Conservation (phyloP, 2,888 invertebrate species). For the Agrotis segetum region DNA sequence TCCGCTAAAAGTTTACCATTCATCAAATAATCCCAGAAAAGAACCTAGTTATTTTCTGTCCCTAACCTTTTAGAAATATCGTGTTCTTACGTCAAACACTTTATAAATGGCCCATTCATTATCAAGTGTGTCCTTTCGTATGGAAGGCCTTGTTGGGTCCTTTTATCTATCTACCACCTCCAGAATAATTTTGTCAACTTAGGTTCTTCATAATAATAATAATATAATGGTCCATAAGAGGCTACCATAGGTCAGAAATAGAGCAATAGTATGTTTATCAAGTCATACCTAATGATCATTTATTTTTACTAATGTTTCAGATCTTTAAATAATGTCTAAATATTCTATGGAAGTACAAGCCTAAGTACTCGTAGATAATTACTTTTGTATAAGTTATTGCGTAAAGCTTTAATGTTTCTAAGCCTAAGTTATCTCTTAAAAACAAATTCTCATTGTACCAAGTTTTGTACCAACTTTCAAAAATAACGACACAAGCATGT, state of each 20-base stretch:
- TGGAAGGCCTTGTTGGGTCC: neutral
- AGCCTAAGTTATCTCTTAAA: neutral
- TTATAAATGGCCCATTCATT: neutral
- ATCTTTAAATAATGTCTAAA: neutral
- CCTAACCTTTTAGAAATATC: too few relatives aligned
- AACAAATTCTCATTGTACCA: constrained; percentile 40
- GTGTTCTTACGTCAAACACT: too few relatives aligned
- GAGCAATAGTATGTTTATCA: neutral
- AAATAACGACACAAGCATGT: constrained; percentile 59
- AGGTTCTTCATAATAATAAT: too few relatives aligned
- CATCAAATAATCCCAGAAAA: neutral
- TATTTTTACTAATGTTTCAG: too few relatives aligned
- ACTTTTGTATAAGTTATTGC: constrained; percentile 8
- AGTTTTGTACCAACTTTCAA: constrained; percentile 1
- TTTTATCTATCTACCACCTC: neutral
- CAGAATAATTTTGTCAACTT: constrained; percentile 1
- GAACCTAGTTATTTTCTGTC: neutral
- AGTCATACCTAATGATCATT: too few relatives aligned
- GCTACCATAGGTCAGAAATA: constrained; percentile 1
- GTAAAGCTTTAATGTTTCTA: constrained; percentile 11
- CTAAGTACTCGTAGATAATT: too few relatives aligned
- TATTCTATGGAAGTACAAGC: neutral
- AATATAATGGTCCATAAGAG: neutral
- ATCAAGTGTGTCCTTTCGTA: neutral
- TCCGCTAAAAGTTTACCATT: constrained; percentile 18